phyloP scores from a whole-genome alignment of 2,113 vertebrate genomes.

The Melanostigma gelatinosum region DNA sequence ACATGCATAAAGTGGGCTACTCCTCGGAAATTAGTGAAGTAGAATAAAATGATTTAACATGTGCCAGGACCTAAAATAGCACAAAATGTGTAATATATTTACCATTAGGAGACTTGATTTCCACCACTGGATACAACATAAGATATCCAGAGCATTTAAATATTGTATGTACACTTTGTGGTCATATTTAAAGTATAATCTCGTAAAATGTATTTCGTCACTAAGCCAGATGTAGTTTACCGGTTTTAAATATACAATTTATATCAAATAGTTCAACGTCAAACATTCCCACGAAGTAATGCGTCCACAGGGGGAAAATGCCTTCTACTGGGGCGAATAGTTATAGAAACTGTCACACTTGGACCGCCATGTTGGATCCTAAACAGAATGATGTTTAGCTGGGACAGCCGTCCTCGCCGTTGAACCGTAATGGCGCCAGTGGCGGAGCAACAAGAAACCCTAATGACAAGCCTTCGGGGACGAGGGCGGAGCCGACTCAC shows the following conservation, averaged over 20 bases:
- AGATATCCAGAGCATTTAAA: background rate
- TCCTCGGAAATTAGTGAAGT: background rate
- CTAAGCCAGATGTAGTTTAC: background rate
- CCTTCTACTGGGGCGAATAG: background rate
- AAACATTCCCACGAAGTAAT: background rate
- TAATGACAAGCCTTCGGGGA: slow-evolving; percentile 47
- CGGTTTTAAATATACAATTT: too few species aligned
- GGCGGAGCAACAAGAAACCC: slow-evolving; percentile 18
- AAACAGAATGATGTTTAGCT: rapidly evolving
- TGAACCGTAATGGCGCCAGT: slow-evolving; percentile 79
- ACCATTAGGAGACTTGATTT: background rate
- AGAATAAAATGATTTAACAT: background rate
- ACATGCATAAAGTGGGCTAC: background rate
- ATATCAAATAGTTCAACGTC: too few species aligned
- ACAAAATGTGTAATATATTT: background rate
- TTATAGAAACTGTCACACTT: slow-evolving; percentile 42
- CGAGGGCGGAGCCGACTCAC: slow-evolving; percentile 66
- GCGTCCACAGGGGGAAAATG: background rate
- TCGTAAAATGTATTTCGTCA: background rate
- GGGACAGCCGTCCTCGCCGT: rapidly evolving
- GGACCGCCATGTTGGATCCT: slow-evolving; percentile 75
- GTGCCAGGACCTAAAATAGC: background rate
- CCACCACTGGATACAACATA: background rate
- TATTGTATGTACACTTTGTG: background rate
- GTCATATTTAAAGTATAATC: background rate